A percentile compares a stretch with the other conserved stretches of the same genome.
phyloP scores from a whole-genome alignment of 1,140 invertebrate species.

The Neotoxoptera formosana region DNA sequence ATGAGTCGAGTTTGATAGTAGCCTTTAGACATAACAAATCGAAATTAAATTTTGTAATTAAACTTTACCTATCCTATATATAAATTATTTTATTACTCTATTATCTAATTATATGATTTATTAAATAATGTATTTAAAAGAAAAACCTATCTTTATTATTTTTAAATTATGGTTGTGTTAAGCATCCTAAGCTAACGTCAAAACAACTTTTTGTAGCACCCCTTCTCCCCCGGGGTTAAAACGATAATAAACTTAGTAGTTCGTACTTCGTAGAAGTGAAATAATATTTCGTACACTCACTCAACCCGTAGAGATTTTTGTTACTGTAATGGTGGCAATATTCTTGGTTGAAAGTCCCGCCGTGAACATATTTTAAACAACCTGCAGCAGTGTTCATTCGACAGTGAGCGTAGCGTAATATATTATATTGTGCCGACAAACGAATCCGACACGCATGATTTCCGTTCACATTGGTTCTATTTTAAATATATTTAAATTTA shows the following conservation, averaged over 20 bases:
- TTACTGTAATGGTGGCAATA: too few relatives aligned
- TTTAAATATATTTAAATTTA: background rate
- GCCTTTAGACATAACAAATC: background rate
- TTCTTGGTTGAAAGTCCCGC: background rate
- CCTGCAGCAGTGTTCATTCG: background rate
- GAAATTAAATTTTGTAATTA: background rate
- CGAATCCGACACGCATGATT: background rate
- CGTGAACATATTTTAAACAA: background rate
- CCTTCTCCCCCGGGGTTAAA: too few relatives aligned
- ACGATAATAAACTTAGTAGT: background rate
- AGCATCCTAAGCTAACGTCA: background rate
- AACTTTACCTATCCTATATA: too few relatives aligned
- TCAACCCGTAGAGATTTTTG: background rate
- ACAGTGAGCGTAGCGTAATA: background rate
- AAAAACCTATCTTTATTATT: too few relatives aligned
- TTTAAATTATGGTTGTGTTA: background rate
- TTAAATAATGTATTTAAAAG: too few relatives aligned
- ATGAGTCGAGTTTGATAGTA: constrained; percentile 43
- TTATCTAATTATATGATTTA: too few relatives aligned
- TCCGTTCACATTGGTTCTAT: background rate
- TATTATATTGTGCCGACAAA: background rate
- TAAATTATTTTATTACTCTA: too few relatives aligned
- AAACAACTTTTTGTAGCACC: background rate
- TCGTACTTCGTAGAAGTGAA: background rate
- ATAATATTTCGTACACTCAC: background rate